phyloP scores from a whole-genome alignment of 2,113 vertebrate species.

The Cyphomyrus discorhynchus region DNA sequence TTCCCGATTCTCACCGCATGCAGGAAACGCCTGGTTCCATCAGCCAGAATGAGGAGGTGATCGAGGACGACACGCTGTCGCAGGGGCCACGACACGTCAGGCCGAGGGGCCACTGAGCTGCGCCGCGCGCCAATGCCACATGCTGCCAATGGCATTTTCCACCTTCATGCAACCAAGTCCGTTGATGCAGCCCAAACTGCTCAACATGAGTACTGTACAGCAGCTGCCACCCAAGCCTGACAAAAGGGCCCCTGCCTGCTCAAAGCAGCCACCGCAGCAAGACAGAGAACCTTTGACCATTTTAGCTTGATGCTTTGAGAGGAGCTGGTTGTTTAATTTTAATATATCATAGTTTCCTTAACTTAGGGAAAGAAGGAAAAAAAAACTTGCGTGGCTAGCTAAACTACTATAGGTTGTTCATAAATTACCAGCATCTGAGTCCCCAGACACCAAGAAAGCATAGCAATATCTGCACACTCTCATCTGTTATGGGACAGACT shows the following conservation, averaged over 20 bases:
- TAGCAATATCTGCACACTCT: not conserved
- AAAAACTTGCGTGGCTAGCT: not conserved
- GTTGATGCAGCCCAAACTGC: not conserved
- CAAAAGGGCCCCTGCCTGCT: not conserved
- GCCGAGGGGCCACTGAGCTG: not conserved
- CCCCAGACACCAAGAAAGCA: not conserved
- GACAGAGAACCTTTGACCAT: not conserved
- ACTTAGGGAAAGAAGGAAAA: not conserved
- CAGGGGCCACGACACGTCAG: not conserved
- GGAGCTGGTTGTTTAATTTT: not conserved
- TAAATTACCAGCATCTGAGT: not conserved
- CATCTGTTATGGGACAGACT: constrained; percentile 1
- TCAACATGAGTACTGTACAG: not conserved
- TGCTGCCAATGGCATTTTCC: not conserved
- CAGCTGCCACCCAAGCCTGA: not conserved
- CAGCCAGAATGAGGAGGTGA: not conserved
- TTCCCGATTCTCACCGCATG: not conserved
- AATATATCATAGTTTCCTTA: not conserved
- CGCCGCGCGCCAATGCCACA: not conserved
- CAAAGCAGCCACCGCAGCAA: not conserved
- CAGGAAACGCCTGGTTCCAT: not conserved
- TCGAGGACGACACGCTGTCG: not conserved
- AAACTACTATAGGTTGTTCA: not conserved
- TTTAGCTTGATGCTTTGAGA: not conserved
- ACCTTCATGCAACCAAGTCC: not conserved